Percentiles rank a stretch among this genome's conserved stretches.
These are phyloP conservation scores for Caenorhabditis remanei DNA, from an alignment of 1,140 invertebrate genomes.

Conservation along the genomic window DNA sequence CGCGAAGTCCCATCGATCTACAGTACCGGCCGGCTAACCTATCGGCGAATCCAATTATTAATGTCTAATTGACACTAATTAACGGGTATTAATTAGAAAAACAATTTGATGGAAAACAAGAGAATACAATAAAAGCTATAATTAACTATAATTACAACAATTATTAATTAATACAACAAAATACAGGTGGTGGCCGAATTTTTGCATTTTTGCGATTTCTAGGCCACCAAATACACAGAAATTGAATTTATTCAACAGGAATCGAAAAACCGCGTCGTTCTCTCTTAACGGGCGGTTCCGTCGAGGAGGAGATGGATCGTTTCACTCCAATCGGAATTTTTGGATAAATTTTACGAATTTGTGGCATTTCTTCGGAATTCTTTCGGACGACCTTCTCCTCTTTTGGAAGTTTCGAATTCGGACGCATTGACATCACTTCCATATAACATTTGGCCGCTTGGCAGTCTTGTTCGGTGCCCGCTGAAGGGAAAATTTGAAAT, in stretches of 20 bases:
- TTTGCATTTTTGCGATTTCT: no score
- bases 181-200: no score
- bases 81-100: no score
- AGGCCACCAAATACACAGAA: no score
- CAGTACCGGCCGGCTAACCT: slow-evolving; percentile 71
- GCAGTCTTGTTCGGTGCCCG: background rate
- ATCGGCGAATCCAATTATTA: slow-evolving; percentile 34
- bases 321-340: slow-evolving; percentile 12
- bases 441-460: background rate
- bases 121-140: no score
- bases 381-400: background rate
- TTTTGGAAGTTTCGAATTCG: slow-evolving; percentile 10
- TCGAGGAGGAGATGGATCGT: background rate
- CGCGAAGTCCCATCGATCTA: slow-evolving; percentile 78
- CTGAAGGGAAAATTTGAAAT: background rate
- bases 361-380: background rate
- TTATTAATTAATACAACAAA: background rate
- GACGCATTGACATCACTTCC: slow-evolving; percentile 13
- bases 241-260: no score
- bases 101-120: no score
- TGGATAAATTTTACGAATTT: slow-evolving; percentile 9
- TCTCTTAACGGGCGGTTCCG: no score
- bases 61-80: background rate
- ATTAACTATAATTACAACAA: no score
- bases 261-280: no score